Evolutionary conservation across 2,888 invertebrate genomes (phyloP).

Genomic region (Himalopsyche tibetana): DNA sequence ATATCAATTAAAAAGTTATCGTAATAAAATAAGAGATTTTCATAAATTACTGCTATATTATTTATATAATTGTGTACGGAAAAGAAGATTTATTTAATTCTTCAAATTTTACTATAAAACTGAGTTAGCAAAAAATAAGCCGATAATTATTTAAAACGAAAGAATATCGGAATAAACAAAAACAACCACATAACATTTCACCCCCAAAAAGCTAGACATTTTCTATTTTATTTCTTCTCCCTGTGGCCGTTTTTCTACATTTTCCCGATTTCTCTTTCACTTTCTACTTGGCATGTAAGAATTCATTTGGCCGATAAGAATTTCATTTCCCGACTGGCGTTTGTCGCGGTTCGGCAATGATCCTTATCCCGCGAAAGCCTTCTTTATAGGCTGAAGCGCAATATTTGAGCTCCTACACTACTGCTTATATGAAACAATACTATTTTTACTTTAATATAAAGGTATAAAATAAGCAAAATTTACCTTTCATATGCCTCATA

Average conservation of each 20-base stretch:
- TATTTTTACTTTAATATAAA: no score
- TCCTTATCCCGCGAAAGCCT: slow-evolving; percentile 57
- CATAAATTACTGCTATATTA: no score
- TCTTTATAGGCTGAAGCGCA: slow-evolving; percentile 39
- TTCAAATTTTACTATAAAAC: no score
- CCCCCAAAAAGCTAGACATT: neutral
- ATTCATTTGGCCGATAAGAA: slow-evolving; percentile 76
- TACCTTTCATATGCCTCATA: no score
- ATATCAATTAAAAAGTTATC: no score
- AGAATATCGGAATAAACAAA: neutral
- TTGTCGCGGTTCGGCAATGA: slow-evolving; percentile 57
- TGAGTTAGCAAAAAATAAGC: neutral
- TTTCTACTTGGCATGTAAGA: slow-evolving; percentile 59
- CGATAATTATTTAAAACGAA: neutral
- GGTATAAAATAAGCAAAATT: no score
- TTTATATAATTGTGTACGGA: no score
- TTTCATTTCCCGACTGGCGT: slow-evolving; percentile 74
- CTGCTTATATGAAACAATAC: no score
- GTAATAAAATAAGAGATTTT: no score
- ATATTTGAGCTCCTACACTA: neutral
- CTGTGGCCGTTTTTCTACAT: slow-evolving; percentile 2
- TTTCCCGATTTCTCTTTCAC: slow-evolving; percentile 30
- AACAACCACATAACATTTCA: slow-evolving; percentile 8
- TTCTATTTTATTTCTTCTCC: slow-evolving; percentile 8
- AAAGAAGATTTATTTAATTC: no score